These are phyloP conservation scores for Xestia c-nigrum DNA, from an alignment of 2,888 invertebrate species.

Conservation along the genomic window DNA sequence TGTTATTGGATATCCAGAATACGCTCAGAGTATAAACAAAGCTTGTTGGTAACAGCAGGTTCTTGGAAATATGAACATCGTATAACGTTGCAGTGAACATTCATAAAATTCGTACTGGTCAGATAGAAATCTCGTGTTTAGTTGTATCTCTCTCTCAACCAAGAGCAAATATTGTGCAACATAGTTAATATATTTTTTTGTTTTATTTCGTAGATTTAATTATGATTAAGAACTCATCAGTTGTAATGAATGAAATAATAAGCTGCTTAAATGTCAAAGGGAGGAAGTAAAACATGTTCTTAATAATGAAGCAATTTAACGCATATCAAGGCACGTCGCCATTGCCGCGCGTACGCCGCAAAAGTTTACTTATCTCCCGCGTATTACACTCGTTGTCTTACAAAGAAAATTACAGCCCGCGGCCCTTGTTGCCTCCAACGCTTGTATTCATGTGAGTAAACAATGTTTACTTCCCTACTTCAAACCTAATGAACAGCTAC, in stretches of 20 bases:
- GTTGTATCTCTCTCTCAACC: background rate
- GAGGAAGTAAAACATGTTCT: constrained; percentile 17
- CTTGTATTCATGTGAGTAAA: constrained; percentile 55
- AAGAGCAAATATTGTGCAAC: background rate
- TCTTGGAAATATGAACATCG: constrained; percentile 3
- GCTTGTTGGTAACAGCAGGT: constrained; percentile 1
- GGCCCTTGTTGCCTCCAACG: constrained; percentile 55
- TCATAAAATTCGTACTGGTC: constrained; percentile 25
- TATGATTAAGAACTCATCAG: background rate
- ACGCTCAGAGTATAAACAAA: constrained; percentile 18
- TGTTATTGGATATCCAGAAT: constrained; percentile 45
- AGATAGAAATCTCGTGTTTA: constrained; percentile 13
- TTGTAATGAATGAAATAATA: background rate
- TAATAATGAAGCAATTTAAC: constrained; percentile 60
- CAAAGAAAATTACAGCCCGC: constrained; percentile 73
- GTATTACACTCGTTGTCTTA: constrained; percentile 66
- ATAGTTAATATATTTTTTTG: background rate
- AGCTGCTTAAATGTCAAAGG: background rate
- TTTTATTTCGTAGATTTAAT: background rate
- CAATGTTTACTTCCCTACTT: constrained; percentile 63
- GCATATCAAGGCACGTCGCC: constrained; percentile 42
- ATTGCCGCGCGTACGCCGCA: constrained; percentile 42
- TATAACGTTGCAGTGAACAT: constrained; percentile 10
- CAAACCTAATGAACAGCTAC: constrained; percentile 39
- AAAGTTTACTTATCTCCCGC: constrained; percentile 69